Conservation (phyloP, 2,888 invertebrate species). For the Oxyscelio sp. region DNA sequence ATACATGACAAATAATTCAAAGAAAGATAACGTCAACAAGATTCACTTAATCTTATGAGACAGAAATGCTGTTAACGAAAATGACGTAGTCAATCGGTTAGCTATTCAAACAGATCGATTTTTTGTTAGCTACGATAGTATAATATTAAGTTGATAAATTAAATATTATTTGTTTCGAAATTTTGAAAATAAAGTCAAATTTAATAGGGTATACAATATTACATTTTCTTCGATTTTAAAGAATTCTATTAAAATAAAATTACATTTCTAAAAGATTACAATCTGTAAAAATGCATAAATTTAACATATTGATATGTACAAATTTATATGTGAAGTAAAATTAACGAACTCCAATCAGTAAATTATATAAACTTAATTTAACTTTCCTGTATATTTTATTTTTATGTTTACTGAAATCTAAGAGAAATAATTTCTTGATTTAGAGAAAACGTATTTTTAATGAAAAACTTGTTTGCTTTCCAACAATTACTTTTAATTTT, state of each 20-base stretch:
- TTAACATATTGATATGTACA: too few species aligned
- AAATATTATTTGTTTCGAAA: slow-evolving; percentile 23
- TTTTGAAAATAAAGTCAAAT: slow-evolving; percentile 1
- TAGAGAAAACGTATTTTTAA: too few species aligned
- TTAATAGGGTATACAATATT: not conserved
- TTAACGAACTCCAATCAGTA: too few species aligned
- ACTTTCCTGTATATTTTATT: too few species aligned
- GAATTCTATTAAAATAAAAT: not conserved
- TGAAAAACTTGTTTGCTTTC: too few species aligned
- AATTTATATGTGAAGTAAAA: too few species aligned
- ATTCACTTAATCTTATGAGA: slow-evolving; percentile 45
- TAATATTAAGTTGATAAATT: slow-evolving; percentile 45
- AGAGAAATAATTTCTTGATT: too few species aligned
- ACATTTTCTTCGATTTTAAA: not conserved
- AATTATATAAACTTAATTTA: too few species aligned
- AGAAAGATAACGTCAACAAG: slow-evolving; percentile 38
- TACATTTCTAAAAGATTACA: not conserved
- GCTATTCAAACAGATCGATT: slow-evolving; percentile 40
- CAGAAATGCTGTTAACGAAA: slow-evolving; percentile 36
- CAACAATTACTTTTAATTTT: too few species aligned
- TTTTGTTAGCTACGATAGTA: slow-evolving; percentile 5
- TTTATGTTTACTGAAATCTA: too few species aligned
- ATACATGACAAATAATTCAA: slow-evolving; percentile 32
- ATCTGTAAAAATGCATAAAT: too few species aligned
- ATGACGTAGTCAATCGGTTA: slow-evolving; percentile 42